Evolutionary conservation across 2,888 invertebrate species (phyloP), one percentile per base, ranked within the genome.

Genomic region (Tenodera sinensis): DNA sequence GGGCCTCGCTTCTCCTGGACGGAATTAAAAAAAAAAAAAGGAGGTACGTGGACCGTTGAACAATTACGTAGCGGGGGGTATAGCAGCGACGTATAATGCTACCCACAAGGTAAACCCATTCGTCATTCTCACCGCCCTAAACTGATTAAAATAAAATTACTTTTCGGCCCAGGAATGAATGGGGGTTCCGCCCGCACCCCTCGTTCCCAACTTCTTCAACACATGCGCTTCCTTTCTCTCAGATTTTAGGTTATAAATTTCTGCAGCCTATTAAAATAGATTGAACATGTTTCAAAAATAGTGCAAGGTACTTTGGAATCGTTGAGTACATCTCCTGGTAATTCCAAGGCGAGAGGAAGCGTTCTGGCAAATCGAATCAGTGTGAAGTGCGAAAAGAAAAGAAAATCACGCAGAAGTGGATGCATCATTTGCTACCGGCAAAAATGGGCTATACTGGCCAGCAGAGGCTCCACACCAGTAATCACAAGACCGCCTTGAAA

Each of bases 121-220:
- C 87, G 87, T 87, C 87, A 87, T 87, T 87, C 83, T 83, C 34
- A 83, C 83, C 42, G 15, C 87, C 87, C 82, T 82, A 87, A 87
- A 87, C 87, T 87, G 87, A 87, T 87, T 87, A 87, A 83, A 87
- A 87, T 87, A 87, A 87, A 87, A 87, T 87, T 87, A 87, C 87
- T 87, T 87, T 87, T 34, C 6, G n/a, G 27, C 71, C 54, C 34
- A 71, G 54, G 20, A 25, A 71, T 71, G 54, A 25, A 71, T 71
- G 54, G 54, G 54, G 54, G 15, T 15, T 54, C 54, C 54, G 20
- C 25, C 54, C 54, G 15, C 7, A 71, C 54, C n/a, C 71, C 54
- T n/a, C 86, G 20, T 27, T 71, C 54, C 71, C 34, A 84, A 14
- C 54, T 71, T 71, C 54, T 71, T 71, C 20, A 20, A 20, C 54